Evolutionary conservation across 2,113 vertebrate genomes (phyloP).

Genomic region (Nibea coibor): DNA sequence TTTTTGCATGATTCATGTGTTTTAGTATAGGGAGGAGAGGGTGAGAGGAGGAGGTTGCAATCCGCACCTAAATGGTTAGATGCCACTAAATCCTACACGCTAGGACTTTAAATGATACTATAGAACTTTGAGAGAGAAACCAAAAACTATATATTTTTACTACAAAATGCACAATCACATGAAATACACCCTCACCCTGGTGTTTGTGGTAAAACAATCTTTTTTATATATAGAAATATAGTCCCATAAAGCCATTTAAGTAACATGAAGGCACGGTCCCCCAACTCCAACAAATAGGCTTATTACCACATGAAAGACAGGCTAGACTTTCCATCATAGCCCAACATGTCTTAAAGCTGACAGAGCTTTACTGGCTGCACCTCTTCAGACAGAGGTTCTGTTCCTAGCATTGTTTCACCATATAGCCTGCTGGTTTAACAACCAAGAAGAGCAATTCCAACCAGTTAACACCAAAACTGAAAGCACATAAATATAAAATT

Average conservation of each 20-base stretch:
- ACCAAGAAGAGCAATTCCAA: neutral
- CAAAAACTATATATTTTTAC: slow-evolving; percentile 4
- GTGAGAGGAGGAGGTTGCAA: no score
- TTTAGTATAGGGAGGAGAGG: no score
- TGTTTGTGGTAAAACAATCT: slow-evolving; percentile 51
- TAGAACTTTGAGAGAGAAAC: neutral
- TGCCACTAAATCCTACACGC: no score
- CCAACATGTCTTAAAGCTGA: slow-evolving; percentile 18
- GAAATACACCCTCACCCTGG: neutral
- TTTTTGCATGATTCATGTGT: no score
- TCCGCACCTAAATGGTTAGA: no score
- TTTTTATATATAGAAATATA: slow-evolving; percentile 62
- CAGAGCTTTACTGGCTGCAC: slow-evolving; percentile 5
- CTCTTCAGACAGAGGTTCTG: slow-evolving; percentile 6
- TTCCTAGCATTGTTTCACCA: slow-evolving; percentile 16
- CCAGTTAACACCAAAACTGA: neutral
- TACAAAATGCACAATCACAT: slow-evolving; percentile 30
- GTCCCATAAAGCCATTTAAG: slow-evolving; percentile 60
- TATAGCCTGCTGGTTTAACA: neutral
- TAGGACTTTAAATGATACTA: neutral
- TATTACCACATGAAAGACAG: slow-evolving; percentile 68
- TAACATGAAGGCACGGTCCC: slow-evolving; percentile 57
- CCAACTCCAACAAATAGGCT: slow-evolving; percentile 59
- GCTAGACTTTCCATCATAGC: slow-evolving; percentile 53
- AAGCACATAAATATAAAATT: neutral